Evolutionary conservation across 2,888 invertebrate species (phyloP).

Genomic region (Sesia bembeciformis): DNA sequence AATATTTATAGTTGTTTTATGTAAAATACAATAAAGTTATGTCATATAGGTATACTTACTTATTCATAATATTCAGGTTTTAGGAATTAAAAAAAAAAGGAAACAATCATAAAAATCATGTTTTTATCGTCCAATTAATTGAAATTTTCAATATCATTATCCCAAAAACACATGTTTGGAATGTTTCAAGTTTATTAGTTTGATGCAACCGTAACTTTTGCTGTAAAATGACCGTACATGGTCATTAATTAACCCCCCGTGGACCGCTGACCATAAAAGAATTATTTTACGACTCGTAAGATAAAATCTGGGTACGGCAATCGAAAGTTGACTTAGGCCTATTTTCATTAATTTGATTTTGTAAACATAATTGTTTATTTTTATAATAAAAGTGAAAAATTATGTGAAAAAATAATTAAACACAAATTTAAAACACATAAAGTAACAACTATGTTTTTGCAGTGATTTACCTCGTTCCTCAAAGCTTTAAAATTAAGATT

Average conservation of each 20-base stretch:
- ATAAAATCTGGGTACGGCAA: slow-evolving; percentile 32
- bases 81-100: too few relatives aligned
- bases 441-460: too few relatives aligned
- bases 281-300: slow-evolving; percentile 39
- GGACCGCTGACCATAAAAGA: slow-evolving; percentile 35
- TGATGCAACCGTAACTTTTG: slow-evolving; percentile 36
- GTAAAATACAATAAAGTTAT: too few relatives aligned
- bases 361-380: not conserved
- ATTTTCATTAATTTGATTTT: not conserved
- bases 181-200: slow-evolving; percentile 47
- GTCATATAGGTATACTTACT: not conserved
- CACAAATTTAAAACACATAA: too few relatives aligned
- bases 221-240: slow-evolving; percentile 45
- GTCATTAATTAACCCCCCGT: slow-evolving; percentile 60
- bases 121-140: slow-evolving; percentile 31
- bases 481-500: too few relatives aligned
- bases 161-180: slow-evolving; percentile 51
- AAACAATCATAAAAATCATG: not conserved
- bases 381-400: not conserved
- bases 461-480: too few relatives aligned
- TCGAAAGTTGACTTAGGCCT: slow-evolving; percentile 8
- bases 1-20: too few relatives aligned
- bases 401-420: too few relatives aligned
- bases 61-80: too few relatives aligned
- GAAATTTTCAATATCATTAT: slow-evolving; percentile 47